phyloP scores from a whole-genome alignment of 92 coral and sea anemone species.

The Palythoa heliodiscus region DNA sequence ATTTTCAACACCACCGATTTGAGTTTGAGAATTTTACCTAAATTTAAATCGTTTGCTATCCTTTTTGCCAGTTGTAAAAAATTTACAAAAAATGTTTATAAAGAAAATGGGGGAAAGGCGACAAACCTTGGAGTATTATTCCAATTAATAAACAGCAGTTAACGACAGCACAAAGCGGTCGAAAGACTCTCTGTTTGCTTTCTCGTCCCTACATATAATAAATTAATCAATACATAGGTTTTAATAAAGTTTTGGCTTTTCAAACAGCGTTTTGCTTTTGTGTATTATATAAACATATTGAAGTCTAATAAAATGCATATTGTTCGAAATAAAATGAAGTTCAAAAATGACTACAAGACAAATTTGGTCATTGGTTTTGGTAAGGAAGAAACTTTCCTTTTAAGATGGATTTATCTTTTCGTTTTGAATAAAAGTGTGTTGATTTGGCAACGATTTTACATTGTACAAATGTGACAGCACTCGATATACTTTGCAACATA shows the following conservation, averaged over 20 bases:
- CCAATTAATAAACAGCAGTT: conserved; percentile 63
- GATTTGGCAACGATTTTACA: conserved; percentile 48
- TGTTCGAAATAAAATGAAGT: conserved; percentile 24
- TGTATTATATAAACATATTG: conserved; percentile 79
- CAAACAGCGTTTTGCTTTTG: conserved; percentile 77
- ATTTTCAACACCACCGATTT: background rate
- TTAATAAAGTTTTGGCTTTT: conserved; percentile 76
- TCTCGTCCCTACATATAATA: conserved; percentile 57
- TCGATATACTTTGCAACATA: conserved; percentile 49
- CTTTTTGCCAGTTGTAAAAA: conserved; percentile 34
- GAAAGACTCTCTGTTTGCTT: conserved; percentile 76
- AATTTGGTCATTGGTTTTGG: background rate
- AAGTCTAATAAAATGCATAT: conserved; percentile 59
- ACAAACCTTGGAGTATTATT: conserved; percentile 54
- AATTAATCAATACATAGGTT: conserved; percentile 84
- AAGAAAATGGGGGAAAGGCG: conserved; percentile 74
- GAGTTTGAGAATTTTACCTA: background rate
- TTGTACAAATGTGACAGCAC: conserved; percentile 57
- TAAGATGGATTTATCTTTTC: background rate
- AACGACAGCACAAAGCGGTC: conserved; percentile 72
- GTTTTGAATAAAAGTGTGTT: background rate
- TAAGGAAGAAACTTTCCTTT: background rate
- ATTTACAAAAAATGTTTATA: conserved; percentile 65
- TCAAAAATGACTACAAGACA: background rate
- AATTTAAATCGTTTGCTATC: background rate